These are phyloP conservation scores for Laupala kohalensis DNA, from an alignment of 1,140 invertebrate species.

Conservation along the genomic window DNA sequence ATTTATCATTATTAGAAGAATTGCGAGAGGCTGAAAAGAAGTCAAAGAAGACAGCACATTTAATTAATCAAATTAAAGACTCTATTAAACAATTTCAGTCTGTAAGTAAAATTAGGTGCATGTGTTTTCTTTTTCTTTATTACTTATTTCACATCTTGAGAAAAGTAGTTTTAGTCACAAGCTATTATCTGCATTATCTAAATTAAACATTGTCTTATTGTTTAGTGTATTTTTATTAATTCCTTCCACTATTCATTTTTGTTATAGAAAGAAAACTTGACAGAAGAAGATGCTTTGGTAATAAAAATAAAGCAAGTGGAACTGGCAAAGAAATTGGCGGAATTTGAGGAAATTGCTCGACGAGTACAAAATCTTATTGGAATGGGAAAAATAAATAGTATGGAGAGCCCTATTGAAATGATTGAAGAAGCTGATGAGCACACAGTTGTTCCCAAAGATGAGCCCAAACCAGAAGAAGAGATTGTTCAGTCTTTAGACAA, in stretches of 20 bases:
- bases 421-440: neutral
- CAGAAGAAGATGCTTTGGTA: conserved; percentile 23
- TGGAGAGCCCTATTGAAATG: neutral
- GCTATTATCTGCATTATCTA: too few species aligned
- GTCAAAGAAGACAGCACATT: neutral
- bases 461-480: neutral
- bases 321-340: conserved; percentile 23
- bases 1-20: neutral
- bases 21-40: neutral
- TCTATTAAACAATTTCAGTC: neutral
- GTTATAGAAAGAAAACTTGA: conserved; percentile 27
- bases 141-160: neutral
- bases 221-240: too few species aligned
- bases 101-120: too few species aligned
- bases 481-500: too few species aligned
- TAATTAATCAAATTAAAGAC: neutral
- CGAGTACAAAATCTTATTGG: conserved; percentile 25
- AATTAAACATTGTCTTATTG: too few species aligned
- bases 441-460: neutral
- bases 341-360: conserved; percentile 27
- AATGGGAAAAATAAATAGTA: conserved; percentile 18
- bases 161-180: too few species aligned
- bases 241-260: too few species aligned
- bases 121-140: neutral
- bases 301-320: conserved; percentile 24